Evolutionary conservation across 2,888 invertebrate species (phyloP).

Genomic region (Oeneis ivallda): DNA sequence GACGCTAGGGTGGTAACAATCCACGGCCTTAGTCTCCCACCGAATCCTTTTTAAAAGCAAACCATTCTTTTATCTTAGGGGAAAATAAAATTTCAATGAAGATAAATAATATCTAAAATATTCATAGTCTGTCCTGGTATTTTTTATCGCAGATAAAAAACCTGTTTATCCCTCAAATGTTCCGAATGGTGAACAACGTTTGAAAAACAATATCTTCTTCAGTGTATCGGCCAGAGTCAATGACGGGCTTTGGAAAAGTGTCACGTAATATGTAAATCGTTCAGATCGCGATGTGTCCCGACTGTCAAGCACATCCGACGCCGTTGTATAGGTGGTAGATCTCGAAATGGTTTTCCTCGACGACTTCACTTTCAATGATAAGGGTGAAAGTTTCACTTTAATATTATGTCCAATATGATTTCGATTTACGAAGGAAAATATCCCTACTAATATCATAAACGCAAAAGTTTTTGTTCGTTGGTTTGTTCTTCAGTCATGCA

Average conservation of each 20-base stretch:
- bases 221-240: constrained; percentile 76
- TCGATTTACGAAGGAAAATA: constrained; percentile 9
- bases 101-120: constrained; percentile 43
- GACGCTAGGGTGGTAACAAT: too few species aligned
- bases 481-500: too few species aligned
- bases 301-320: constrained; percentile 74
- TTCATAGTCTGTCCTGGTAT: constrained; percentile 57
- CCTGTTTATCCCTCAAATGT: constrained; percentile 61
- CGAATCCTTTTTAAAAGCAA: too few species aligned
- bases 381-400: constrained; percentile 23
- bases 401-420: neutral
- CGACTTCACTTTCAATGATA: constrained; percentile 58
- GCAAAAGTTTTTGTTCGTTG: too few species aligned
- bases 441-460: too few species aligned
- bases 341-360: constrained; percentile 66
- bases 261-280: constrained; percentile 82
- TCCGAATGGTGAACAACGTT: constrained; percentile 55
- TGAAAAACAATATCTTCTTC: constrained; percentile 76
- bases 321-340: constrained; percentile 54
- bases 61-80: too few species aligned
- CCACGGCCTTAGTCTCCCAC: too few species aligned
- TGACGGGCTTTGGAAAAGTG: constrained; percentile 74
- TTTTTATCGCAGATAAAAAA: constrained; percentile 60
- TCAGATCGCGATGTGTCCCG: constrained; percentile 77
- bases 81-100: constrained; percentile 1